Conservation (phyloP, 2,888 invertebrate species). For the Neocrepidodera transversa region DNA sequence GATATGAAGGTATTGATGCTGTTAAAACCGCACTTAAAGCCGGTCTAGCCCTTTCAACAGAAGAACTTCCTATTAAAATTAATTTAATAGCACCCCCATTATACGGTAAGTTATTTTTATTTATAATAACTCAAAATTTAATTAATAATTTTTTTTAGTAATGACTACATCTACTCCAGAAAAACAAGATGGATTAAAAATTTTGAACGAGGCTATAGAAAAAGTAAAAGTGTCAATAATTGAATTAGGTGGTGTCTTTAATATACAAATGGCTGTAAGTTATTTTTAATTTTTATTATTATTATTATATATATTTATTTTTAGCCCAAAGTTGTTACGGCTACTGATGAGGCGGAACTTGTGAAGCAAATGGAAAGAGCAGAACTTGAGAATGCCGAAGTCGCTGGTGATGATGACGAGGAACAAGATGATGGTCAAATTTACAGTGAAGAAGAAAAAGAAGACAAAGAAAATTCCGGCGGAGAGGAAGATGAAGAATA, state of each 20-base stretch:
- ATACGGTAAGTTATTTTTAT: slow-evolving; percentile 63
- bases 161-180: slow-evolving; percentile 99
- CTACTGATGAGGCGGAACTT: slow-evolving; percentile 95
- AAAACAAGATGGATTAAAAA: slow-evolving; percentile 89
- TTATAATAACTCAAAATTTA: too few relatives aligned
- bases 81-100: slow-evolving; percentile 98
- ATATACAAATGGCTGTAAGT: slow-evolving; percentile 83
- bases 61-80: slow-evolving; percentile 96
- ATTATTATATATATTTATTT: slow-evolving; percentile 19
- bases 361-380: slow-evolving; percentile 92
- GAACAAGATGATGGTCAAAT: slow-evolving; percentile 69
- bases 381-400: slow-evolving; percentile 93
- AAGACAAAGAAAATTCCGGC: slow-evolving; percentile 31
- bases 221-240: slow-evolving; percentile 85
- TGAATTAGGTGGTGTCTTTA: slow-evolving; percentile 88
- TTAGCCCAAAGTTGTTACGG: slow-evolving; percentile 94
- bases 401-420: slow-evolving; percentile 86
- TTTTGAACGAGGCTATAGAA: slow-evolving; percentile 87
- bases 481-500: slow-evolving; percentile 29
- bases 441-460: slow-evolving; percentile 44
- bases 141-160: slow-evolving; percentile 70
- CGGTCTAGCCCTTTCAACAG: slow-evolving; percentile 89
- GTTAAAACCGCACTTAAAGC: slow-evolving; percentile 91
- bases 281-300: neutral
- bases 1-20: slow-evolving; percentile 98